Conservation (phyloP, 30 jellyfish, hydroid and myxozoan species). For the Pelagia noctiluca region DNA sequence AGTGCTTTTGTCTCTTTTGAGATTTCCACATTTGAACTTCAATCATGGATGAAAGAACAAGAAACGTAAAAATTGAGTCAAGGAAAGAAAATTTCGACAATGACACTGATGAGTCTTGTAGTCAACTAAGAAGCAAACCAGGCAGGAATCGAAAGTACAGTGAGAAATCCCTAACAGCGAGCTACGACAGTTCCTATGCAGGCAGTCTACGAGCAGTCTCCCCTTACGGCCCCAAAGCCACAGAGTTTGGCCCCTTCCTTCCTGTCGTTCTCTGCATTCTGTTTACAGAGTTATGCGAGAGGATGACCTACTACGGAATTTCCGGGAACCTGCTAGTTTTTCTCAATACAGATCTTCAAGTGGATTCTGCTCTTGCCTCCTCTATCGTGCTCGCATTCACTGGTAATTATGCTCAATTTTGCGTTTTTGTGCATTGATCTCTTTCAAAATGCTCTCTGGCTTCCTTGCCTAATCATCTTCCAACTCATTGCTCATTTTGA, state of each 20-base stretch:
- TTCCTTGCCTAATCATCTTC: no score
- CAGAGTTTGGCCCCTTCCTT: conserved; percentile 46
- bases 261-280: conserved; percentile 59
- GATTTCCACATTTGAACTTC: no score
- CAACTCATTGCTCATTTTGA: no score
- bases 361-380: conserved; percentile 57
- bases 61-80: not conserved
- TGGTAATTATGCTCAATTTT: conserved; percentile 45
- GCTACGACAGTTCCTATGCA: conserved; percentile 38
- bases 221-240: not conserved
- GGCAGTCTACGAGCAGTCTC: conserved; percentile 19
- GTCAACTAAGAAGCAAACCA: not conserved
- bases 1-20: no score
- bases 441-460: not conserved
- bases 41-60: not conserved
- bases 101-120: not conserved
- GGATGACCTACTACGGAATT: conserved; percentile 78
- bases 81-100: not conserved
- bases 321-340: conserved; percentile 81
- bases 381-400: conserved; percentile 75
- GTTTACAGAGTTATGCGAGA: conserved; percentile 79
- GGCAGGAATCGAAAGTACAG: conserved; percentile 33
- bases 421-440: not conserved
- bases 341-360: conserved; percentile 36
- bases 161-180: conserved; percentile 52